These are phyloP conservation scores for Asobara japonica DNA, from an alignment of 1,140 invertebrate genomes.

Conservation along the genomic window DNA sequence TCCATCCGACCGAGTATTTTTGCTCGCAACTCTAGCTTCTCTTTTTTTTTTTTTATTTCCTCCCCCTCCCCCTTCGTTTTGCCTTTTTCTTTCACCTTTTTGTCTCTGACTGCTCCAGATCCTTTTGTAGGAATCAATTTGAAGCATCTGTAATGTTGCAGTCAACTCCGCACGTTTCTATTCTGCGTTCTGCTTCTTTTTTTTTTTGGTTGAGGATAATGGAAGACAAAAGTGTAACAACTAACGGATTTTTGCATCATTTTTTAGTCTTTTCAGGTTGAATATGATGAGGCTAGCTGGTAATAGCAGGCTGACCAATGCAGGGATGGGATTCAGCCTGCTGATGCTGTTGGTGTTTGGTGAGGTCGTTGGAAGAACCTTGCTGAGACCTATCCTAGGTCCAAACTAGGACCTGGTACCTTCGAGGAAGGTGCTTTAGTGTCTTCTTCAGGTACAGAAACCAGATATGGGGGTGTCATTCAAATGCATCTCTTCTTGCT, in stretches of 20 bases:
- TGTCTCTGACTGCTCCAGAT: neutral
- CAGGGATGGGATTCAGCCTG: no score
- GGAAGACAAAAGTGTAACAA: neutral
- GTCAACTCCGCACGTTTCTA: neutral
- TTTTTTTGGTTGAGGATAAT: neutral
- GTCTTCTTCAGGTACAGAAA: no score
- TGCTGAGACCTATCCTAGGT: no score
- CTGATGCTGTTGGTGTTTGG: no score
- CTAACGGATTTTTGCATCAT: neutral
- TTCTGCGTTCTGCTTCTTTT: neutral
- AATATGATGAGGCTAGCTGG: no score
- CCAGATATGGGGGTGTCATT: no score
- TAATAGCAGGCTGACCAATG: no score
- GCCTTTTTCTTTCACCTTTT: neutral
- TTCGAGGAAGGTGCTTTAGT: no score
- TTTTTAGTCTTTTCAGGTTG: no score
- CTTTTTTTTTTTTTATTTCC: neutral
- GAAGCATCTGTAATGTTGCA: neutral
- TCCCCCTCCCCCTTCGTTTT: neutral
- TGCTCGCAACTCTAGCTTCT: neutral
- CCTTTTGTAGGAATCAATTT: neutral
- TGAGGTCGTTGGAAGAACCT: no score
- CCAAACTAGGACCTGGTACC: no score
- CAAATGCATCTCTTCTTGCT: no score
- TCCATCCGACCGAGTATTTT: slow-evolving; percentile 14